phyloP scores from a whole-genome alignment of 2,113 vertebrate genomes.

The Heterochromis multidens region DNA sequence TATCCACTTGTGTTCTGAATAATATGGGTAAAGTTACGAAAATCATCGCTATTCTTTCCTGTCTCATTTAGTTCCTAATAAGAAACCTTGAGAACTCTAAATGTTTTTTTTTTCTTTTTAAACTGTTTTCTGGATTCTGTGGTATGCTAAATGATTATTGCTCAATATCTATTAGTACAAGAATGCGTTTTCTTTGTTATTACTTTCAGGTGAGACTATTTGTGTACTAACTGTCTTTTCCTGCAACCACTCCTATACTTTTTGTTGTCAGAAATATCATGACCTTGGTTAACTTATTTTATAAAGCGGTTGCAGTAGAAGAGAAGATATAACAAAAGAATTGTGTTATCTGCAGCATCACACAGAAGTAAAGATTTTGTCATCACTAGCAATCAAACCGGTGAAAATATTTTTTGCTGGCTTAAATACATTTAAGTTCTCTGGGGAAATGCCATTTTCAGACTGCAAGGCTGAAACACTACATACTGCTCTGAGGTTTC shows the following conservation, averaged over 20 bases:
- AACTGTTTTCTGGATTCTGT: not conserved
- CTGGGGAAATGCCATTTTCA: conserved; percentile 57
- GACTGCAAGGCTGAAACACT: conserved; percentile 43
- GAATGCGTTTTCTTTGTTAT: not conserved
- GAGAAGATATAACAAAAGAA: not conserved
- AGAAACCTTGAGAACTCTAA: not conserved
- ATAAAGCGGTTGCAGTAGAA: conserved; percentile 10
- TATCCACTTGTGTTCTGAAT: not conserved
- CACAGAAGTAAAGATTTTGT: conserved; percentile 14
- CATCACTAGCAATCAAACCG: conserved; percentile 2
- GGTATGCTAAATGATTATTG: not conserved
- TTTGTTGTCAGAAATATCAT: conserved; percentile 7
- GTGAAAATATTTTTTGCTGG: conserved; percentile 27
- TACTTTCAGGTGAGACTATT: not conserved
- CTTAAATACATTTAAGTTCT: conserved; percentile 50
- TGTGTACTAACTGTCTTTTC: not conserved
- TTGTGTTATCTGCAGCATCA: not conserved
- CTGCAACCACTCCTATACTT: not conserved
- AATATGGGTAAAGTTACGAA: not conserved
- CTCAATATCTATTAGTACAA: not conserved
- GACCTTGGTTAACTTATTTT: conserved; percentile 39
- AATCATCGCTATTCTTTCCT: not conserved
- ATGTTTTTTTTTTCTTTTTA: not conserved
- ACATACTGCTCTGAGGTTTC: conserved; percentile 46
- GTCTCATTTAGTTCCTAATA: not conserved